A percentile compares a stretch with the other conserved stretches of the same genome.
These are phyloP conservation scores for Procambarus virginalis DNA, from an alignment of 1,140 invertebrate species.

Conservation along the genomic window DNA sequence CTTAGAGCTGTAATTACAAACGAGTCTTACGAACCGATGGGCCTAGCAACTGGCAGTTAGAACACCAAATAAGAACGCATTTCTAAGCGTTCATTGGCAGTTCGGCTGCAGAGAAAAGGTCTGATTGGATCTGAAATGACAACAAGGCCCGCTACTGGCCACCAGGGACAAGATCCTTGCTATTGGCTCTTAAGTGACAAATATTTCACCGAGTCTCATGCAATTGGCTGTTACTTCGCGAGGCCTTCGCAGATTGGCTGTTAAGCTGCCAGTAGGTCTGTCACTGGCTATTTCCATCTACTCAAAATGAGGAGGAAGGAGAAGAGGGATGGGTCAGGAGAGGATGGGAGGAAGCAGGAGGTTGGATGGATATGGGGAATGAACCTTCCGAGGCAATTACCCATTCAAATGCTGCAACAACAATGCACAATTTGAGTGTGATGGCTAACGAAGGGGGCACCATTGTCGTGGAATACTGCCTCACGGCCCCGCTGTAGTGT, in stretches of 20 bases:
- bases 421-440: not conserved
- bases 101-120: not conserved
- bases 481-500: no score
- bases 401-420: not conserved
- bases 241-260: not conserved
- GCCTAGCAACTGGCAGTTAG: not conserved
- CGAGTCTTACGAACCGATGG: not conserved
- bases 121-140: not conserved
- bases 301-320: not conserved
- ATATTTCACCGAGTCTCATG: not conserved
- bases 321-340: not conserved
- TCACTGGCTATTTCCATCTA: not conserved
- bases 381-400: not conserved
- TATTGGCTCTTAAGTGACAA: not conserved
- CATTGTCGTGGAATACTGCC: no score
- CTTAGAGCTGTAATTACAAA: not conserved
- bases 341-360: not conserved
- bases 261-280: not conserved
- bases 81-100: not conserved
- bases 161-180: not conserved
- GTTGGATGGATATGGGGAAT: not conserved
- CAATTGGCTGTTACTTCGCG: not conserved
- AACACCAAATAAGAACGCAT: not conserved
- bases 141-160: not conserved
- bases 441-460: not conserved